These are phyloP conservation scores for Mimachlamys varia DNA, from an alignment of 2,888 invertebrate genomes.

Conservation along the genomic window DNA sequence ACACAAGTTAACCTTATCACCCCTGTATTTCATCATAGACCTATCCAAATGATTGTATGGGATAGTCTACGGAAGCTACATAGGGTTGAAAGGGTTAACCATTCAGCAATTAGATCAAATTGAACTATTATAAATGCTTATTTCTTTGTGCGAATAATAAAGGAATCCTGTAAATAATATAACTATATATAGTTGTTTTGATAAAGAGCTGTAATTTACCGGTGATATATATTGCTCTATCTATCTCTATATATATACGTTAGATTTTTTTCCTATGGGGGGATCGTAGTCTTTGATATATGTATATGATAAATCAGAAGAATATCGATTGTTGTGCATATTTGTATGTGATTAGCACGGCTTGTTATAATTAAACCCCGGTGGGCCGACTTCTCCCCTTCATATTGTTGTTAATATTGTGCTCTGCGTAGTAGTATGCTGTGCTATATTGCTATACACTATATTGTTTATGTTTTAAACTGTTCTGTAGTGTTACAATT, in stretches of 20 bases:
- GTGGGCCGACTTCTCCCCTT: not conserved
- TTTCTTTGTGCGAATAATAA: too few species aligned
- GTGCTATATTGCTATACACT: conserved; percentile 11
- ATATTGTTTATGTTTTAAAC: conserved; percentile 29
- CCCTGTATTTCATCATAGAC: too few species aligned
- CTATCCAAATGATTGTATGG: too few species aligned
- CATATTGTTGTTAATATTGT: conserved; percentile 25
- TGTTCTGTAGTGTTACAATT: conserved; percentile 25
- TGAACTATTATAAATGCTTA: too few species aligned
- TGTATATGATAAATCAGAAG: not conserved
- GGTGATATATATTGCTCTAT: too few species aligned
- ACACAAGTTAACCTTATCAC: too few species aligned
- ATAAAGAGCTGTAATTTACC: too few species aligned
- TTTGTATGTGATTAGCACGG: not conserved
- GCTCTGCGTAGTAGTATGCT: conserved; percentile 5
- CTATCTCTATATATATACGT: not conserved
- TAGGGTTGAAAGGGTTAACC: too few species aligned
- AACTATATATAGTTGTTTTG: too few species aligned
- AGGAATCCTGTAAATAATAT: too few species aligned
- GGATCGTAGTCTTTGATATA: not conserved
- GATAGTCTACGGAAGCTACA: too few species aligned
- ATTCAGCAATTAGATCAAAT: too few species aligned
- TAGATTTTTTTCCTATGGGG: not conserved
- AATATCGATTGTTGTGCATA: not conserved
- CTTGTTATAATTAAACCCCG: not conserved